Evolutionary conservation across 1,140 invertebrate species (phyloP), one percentile per base, ranked within the genome.

Genomic region (Bombyx mandarina): DNA sequence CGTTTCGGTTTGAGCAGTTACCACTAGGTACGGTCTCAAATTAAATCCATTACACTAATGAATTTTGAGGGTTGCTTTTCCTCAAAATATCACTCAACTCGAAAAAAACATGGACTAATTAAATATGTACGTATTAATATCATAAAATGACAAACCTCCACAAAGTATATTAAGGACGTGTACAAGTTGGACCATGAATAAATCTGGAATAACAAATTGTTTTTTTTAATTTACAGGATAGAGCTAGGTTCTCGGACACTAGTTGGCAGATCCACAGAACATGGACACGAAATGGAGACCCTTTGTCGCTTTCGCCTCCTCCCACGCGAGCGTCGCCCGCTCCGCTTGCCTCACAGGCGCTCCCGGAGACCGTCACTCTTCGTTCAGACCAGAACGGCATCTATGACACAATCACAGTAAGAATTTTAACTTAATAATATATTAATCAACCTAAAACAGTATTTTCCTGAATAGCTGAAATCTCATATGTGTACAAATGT

Each of bases 211-310:
- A 35, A 35, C 26, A 35, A 35, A 35, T 35, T 35, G 26, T 35
- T 35, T 35, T 35, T 5, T 35, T 35, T 35, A 0, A 18, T 35
- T 35, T 35, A 63, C 81, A 91, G 90, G 90, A 91, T 57, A 84
- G 87, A 61, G 88, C 89, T 61, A 76, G 90, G 49, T 91, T 90
- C 65, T 89, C 89, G 50, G 90, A 91, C 67, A 91, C 90, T n/a
- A 90, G 89, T 68, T 90, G 89, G 89, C 89, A 89, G 69, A 90
- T 91, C 51, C 89, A 90, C 68, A 79, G 88, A 47, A 88, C 87
- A 59, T 90, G 89, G 88, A 69, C 82, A 50, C 86, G 85, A 49
- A 84, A 84, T 58, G 78, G 75, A 4, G 77, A 78, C 49, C 77
- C 72, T 18, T 69, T 79, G 8, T 75, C 73, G 45, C 63, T 74